These are phyloP conservation scores for Polypedilum vanderplanki DNA, from an alignment of 1,140 invertebrate genomes.

Conservation along the genomic window DNA sequence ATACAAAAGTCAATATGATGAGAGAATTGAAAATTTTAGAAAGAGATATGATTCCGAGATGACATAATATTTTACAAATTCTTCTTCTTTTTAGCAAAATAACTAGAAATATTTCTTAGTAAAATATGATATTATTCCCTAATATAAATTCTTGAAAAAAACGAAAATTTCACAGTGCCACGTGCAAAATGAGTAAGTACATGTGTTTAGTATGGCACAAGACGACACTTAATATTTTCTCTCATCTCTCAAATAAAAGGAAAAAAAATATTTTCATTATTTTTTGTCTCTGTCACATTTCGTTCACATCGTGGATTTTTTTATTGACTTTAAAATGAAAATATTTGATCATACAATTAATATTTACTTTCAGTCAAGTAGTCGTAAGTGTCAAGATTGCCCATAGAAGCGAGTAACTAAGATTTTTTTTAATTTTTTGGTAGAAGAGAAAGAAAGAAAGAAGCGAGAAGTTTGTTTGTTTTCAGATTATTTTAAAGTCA, in stretches of 20 bases:
- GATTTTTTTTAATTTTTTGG: too few species aligned
- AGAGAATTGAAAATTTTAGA: too few species aligned
- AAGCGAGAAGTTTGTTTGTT: neutral
- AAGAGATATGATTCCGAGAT: too few species aligned
- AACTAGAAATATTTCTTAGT: too few species aligned
- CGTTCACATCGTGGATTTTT: neutral
- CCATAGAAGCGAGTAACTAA: neutral
- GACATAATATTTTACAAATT: too few species aligned
- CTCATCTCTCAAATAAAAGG: neutral
- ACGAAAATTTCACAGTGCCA: neutral
- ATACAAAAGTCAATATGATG: too few species aligned
- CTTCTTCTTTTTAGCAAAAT: too few species aligned
- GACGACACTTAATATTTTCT: neutral
- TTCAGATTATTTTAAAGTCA: conserved; percentile 19
- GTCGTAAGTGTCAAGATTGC: conserved; percentile 26
- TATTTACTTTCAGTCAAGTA: conserved; percentile 24
- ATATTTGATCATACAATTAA: conserved; percentile 21
- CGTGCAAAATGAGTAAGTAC: neutral
- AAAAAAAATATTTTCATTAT: too few species aligned
- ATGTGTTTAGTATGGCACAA: neutral
- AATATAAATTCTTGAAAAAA: too few species aligned
- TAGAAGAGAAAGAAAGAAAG: too few species aligned
- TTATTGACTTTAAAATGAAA: conserved; percentile 21
- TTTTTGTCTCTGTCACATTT: conserved; percentile 21
- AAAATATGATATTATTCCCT: too few species aligned